These are phyloP conservation scores for Yponomeuta evonymella DNA, from an alignment of 2,888 invertebrate genomes.

Conservation along the genomic window DNA sequence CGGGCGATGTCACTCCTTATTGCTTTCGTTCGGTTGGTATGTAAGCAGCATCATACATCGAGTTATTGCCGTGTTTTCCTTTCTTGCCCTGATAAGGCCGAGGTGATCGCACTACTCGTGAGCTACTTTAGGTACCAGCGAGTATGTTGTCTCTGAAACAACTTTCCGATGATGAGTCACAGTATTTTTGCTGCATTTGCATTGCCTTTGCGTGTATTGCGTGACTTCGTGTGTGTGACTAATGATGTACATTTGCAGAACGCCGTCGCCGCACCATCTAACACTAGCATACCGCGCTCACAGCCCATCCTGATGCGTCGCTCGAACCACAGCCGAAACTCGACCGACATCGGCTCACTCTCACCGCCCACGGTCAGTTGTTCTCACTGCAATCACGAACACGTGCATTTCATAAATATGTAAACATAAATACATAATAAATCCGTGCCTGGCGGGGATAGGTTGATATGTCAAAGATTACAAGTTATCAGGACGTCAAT, in stretches of 20 bases:
- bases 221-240: slow-evolving; percentile 4
- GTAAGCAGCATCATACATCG: too few relatives aligned
- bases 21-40: too few relatives aligned
- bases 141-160: background rate
- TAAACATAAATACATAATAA: too few relatives aligned
- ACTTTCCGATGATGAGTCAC: background rate
- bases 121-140: too few relatives aligned
- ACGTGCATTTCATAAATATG: background rate
- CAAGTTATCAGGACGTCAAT: too few relatives aligned
- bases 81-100: too few relatives aligned
- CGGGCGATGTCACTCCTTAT: too few relatives aligned
- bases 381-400: background rate
- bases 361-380: slow-evolving; percentile 90
- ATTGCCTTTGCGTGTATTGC: background rate
- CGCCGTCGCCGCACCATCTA: slow-evolving; percentile 22
- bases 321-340: slow-evolving; percentile 82
- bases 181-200: background rate
- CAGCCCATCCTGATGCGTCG: slow-evolving; percentile 91
- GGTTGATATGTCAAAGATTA: too few relatives aligned
- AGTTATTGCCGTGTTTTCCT: too few relatives aligned
- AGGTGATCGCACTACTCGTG: too few relatives aligned
- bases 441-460: too few relatives aligned
- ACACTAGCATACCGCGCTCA: slow-evolving; percentile 81
- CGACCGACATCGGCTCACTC: slow-evolving; percentile 90
- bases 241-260: slow-evolving; percentile 11